Conservation (phyloP, 1,140 invertebrate species). For the Linepithema humile region DNA sequence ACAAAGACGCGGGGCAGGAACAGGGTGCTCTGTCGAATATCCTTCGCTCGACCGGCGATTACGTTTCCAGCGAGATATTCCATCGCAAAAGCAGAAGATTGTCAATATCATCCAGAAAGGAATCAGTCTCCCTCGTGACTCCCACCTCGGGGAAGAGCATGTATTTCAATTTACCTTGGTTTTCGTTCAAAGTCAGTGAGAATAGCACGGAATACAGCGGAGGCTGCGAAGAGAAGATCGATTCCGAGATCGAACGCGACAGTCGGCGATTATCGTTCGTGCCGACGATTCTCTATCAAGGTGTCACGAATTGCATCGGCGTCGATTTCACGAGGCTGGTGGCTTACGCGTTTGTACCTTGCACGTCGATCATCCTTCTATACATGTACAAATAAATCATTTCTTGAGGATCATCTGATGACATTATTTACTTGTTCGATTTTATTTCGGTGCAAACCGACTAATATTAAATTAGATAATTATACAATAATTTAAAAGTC, state of each 20-base stretch:
- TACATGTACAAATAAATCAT: slow-evolving; percentile 72
- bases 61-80: slow-evolving; percentile 53
- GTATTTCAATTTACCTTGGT: slow-evolving; percentile 18
- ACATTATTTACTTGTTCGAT: neutral
- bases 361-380: slow-evolving; percentile 74
- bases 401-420: neutral
- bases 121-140: neutral
- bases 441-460: neutral
- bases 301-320: slow-evolving; percentile 71
- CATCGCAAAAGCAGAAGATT: slow-evolving; percentile 56
- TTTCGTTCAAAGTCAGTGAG: neutral
- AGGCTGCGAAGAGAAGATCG: slow-evolving; percentile 52
- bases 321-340: slow-evolving; percentile 76
- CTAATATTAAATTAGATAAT: slow-evolving; percentile 8
- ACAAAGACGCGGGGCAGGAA: neutral
- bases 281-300: slow-evolving; percentile 73
- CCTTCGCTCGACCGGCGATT: slow-evolving; percentile 21
- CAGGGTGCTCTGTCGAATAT: slow-evolving; percentile 1
- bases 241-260: slow-evolving; percentile 56
- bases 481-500: neutral
- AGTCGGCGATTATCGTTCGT: slow-evolving; percentile 76
- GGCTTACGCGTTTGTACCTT: slow-evolving; percentile 77
- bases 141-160: neutral
- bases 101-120: slow-evolving; percentile 29
- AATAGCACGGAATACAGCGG: neutral